Percentiles rank a stretch among this genome's conserved stretches.
These are phyloP conservation scores for Tanytarsus gracilentus DNA, from an alignment of 2,888 invertebrate genomes.

Conservation along the genomic window DNA sequence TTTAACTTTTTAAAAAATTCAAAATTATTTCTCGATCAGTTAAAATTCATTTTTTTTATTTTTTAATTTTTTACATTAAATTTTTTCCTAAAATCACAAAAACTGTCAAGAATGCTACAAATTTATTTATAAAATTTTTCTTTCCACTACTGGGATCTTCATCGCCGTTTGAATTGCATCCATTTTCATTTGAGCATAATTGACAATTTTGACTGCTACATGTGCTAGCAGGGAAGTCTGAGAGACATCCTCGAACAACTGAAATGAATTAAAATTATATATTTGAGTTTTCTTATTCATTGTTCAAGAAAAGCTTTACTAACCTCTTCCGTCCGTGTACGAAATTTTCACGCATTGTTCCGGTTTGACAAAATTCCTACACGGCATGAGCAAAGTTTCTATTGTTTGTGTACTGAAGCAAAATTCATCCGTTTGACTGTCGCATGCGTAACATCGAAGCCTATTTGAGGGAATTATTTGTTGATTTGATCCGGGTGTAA, in stretches of 20 bases:
- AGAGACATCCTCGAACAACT: slow-evolving; percentile 18
- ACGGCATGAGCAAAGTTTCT: not conserved
- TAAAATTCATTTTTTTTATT: too few relatives aligned
- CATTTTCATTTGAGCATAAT: not conserved
- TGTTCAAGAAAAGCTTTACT: not conserved
- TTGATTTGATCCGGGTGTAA: slow-evolving; percentile 12
- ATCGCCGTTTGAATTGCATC: not conserved
- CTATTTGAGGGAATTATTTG: not conserved
- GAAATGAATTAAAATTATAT: not conserved
- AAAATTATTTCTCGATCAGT: too few relatives aligned
- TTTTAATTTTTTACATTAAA: too few relatives aligned
- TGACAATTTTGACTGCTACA: not conserved
- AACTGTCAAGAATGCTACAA: too few relatives aligned
- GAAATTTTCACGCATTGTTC: not conserved
- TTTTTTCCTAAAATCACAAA: too few relatives aligned
- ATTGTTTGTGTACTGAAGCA: not conserved
- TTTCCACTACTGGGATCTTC: too few relatives aligned
- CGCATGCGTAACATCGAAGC: slow-evolving; percentile 6
- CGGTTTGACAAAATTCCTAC: not conserved
- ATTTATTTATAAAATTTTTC: not conserved
- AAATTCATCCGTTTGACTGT: not conserved
- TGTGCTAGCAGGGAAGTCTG: slow-evolving; percentile 6
- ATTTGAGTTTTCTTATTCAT: not conserved
- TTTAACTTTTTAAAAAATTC: too few relatives aligned
- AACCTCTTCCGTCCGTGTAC: not conserved